Evolutionary conservation across 2,797 vertebrate species (phyloP).

Genomic region (Sphenopsis melanotis): DNA sequence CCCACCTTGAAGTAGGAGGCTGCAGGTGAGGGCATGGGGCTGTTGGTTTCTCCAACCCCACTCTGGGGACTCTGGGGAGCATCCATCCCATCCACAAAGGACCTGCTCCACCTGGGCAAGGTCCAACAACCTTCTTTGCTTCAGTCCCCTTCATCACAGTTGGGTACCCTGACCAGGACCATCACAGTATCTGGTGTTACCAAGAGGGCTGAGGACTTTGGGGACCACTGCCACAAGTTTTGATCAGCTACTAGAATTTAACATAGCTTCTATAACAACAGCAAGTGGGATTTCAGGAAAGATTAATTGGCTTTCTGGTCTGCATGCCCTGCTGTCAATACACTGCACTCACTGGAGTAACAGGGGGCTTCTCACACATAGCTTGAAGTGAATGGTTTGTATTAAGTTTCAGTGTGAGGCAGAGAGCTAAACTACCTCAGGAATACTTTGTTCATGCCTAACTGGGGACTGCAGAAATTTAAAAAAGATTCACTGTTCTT

Average conservation of each 20-base stretch:
- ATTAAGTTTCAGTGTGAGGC: not conserved
- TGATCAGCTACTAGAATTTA: not conserved
- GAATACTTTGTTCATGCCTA: not conserved
- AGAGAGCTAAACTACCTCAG: not conserved
- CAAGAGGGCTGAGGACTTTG: not conserved
- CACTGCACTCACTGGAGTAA: not conserved
- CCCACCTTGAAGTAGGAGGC: not conserved
- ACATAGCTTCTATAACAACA: not conserved
- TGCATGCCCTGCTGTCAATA: not conserved
- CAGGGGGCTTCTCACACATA: not conserved
- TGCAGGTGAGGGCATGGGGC: accelerated
- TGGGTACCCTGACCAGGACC: not conserved
- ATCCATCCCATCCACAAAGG: not conserved
- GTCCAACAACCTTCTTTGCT: not conserved
- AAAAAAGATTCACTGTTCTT: not conserved
- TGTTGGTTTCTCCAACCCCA: not conserved
- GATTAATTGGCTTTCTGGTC: not conserved
- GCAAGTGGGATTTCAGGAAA: not conserved
- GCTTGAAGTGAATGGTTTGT: not conserved
- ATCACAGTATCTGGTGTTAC: not conserved
- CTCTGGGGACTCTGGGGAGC: not conserved
- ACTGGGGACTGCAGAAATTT: not conserved
- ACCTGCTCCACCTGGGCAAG: not conserved
- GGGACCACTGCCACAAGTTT: not conserved
- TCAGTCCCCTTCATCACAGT: not conserved